Conservation (phyloP, 2,888 invertebrate species). For the Neoascia interrupta region DNA sequence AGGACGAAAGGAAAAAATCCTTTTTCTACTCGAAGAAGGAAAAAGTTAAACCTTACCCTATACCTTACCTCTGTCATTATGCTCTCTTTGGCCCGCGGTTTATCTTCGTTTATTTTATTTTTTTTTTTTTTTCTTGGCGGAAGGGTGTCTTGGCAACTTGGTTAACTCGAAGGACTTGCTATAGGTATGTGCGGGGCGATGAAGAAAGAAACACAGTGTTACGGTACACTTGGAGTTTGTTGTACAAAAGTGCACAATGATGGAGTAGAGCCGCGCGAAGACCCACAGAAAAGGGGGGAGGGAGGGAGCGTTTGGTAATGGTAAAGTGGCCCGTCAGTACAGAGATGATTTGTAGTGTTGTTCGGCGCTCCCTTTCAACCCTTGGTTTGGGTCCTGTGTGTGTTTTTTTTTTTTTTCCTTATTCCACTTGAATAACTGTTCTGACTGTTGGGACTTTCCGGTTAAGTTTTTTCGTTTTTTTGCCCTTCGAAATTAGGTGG, state of each 20-base stretch:
- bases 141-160: constrained; percentile 47
- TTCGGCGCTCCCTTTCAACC: not conserved
- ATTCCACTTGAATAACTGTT: constrained; percentile 57
- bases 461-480: constrained; percentile 33
- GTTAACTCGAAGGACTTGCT: not conserved
- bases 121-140: constrained; percentile 20
- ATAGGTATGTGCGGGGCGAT: not conserved
- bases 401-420: constrained; percentile 18
- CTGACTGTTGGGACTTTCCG: constrained; percentile 63
- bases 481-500: constrained; percentile 36
- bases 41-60: constrained; percentile 47
- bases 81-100: constrained; percentile 31
- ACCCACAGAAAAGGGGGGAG: not conserved
- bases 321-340: constrained; percentile 63
- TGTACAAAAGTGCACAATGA: constrained; percentile 21
- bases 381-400: not conserved
- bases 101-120: constrained; percentile 9
- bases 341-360: constrained; percentile 65
- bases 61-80: constrained; percentile 42
- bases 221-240: constrained; percentile 46
- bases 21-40: constrained; percentile 35
- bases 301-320: constrained; percentile 36
- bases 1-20: too few relatives aligned
- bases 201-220: constrained; percentile 16
- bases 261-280: not conserved